Evolutionary conservation across 2,797 vertebrate genomes (phyloP).

Genomic region (Pseudotriccus pelzelni): DNA sequence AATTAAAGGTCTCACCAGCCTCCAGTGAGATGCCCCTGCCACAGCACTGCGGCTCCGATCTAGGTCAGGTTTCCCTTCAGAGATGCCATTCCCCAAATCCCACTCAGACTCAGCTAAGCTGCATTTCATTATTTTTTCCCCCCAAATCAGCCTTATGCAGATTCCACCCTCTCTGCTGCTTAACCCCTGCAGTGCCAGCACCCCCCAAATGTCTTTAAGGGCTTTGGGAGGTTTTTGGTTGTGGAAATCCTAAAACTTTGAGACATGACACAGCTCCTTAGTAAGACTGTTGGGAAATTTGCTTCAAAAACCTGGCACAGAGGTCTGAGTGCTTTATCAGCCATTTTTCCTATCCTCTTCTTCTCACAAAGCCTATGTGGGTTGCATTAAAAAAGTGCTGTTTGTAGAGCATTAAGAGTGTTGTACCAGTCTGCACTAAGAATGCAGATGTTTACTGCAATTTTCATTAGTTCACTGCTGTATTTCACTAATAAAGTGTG

Average conservation of each 20-base stretch:
- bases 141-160: background rate
- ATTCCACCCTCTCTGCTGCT: background rate
- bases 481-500: background rate
- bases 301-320: background rate
- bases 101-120: background rate
- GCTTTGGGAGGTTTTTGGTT: accelerated
- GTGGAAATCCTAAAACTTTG: background rate
- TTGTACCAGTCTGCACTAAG: background rate
- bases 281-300: background rate
- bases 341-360: background rate
- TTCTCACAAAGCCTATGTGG: accelerated
- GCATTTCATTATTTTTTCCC: background rate
- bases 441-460: background rate
- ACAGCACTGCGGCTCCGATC: accelerated
- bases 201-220: background rate
- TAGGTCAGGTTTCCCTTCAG: background rate
- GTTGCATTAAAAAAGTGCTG: background rate
- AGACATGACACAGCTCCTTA: background rate
- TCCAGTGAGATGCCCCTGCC: background rate
- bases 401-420: background rate
- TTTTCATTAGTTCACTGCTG: background rate
- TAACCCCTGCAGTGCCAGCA: background rate
- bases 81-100: constrained; percentile 4
- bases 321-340: background rate
- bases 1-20: background rate